A percentile compares a stretch with the other conserved stretches of the same genome.
phyloP scores from a whole-genome alignment of 1,140 invertebrate genomes.

The Drosophila murphyi region DNA sequence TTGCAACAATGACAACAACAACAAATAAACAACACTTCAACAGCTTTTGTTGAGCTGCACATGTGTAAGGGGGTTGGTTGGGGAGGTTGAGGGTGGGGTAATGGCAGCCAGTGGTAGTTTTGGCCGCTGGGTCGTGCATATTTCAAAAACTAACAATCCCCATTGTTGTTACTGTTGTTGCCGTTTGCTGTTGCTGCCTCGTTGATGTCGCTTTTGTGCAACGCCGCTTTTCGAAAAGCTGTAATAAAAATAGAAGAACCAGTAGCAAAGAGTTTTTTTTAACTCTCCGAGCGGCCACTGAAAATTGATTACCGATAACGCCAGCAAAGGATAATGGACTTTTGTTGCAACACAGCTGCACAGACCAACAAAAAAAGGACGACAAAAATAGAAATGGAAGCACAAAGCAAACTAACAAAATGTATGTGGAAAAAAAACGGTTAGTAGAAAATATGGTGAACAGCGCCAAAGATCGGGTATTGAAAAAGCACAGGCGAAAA shows the following conservation, averaged over 20 bases:
- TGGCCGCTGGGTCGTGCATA: conserved; percentile 59
- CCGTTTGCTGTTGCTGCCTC: conserved; percentile 20
- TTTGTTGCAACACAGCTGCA: conserved; percentile 71
- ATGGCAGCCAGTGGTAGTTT: background rate
- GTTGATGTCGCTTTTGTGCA: conserved; percentile 50
- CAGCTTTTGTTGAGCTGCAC: conserved; percentile 60
- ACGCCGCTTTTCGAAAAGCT: conserved; percentile 44
- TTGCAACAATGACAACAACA: background rate
- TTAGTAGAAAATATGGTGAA: conserved; percentile 34
- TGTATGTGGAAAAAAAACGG: conserved; percentile 4
- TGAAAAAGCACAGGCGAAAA: conserved; percentile 43
- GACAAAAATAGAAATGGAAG: conserved; percentile 2
- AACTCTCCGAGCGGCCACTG: conserved; percentile 55
- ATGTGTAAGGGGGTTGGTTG: conserved; percentile 18
- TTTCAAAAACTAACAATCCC: conserved; percentile 77
- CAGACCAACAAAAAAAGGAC: background rate
- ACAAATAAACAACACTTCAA: conserved; percentile 62
- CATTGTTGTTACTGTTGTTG: conserved; percentile 41
- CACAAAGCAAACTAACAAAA: conserved; percentile 13
- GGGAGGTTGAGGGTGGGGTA: background rate
- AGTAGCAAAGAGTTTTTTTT: conserved; percentile 25
- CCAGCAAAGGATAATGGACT: conserved; percentile 79
- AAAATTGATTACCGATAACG: conserved; percentile 82
- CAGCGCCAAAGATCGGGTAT: conserved; percentile 60
- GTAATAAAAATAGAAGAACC: conserved; percentile 44